These are phyloP conservation scores for Ploceus nigricollis DNA, from an alignment of 2,113 vertebrate species.

Conservation along the genomic window DNA sequence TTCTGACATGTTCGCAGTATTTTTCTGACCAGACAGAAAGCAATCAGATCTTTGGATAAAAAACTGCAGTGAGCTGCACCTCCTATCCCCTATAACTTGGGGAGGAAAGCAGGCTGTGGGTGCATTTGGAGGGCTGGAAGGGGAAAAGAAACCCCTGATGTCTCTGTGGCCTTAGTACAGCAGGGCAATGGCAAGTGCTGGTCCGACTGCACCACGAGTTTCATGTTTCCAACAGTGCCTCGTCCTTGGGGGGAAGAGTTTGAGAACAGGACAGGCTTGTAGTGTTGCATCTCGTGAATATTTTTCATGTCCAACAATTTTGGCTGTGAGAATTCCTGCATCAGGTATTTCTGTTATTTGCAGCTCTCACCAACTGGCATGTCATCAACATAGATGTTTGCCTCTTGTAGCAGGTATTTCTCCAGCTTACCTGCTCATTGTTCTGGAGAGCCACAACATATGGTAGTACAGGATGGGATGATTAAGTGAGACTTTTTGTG, in stretches of 20 bases:
- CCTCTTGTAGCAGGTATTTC: neutral
- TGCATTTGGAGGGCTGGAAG: neutral
- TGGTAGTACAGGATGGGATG: neutral
- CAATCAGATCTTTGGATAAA: neutral
- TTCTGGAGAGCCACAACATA: neutral
- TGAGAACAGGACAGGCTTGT: neutral
- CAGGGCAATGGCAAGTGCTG: neutral
- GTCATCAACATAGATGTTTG: neutral
- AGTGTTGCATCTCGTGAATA: neutral
- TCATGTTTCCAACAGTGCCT: fast-evolving
- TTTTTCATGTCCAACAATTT: neutral
- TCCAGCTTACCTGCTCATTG: neutral
- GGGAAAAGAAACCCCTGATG: fast-evolving
- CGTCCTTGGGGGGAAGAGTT: fast-evolving
- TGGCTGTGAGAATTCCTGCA: neutral
- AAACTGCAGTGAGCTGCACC: neutral
- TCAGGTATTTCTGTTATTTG: neutral
- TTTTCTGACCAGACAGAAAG: neutral
- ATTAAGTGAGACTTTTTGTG: neutral
- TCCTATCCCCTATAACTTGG: neutral
- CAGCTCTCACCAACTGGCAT: neutral
- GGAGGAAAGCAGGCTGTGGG: neutral
- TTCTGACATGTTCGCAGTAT: neutral
- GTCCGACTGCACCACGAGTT: fast-evolving
- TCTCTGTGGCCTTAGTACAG: neutral